Conservation (phyloP, 2,888 invertebrate species). For the Drosophila nigricruria region DNA sequence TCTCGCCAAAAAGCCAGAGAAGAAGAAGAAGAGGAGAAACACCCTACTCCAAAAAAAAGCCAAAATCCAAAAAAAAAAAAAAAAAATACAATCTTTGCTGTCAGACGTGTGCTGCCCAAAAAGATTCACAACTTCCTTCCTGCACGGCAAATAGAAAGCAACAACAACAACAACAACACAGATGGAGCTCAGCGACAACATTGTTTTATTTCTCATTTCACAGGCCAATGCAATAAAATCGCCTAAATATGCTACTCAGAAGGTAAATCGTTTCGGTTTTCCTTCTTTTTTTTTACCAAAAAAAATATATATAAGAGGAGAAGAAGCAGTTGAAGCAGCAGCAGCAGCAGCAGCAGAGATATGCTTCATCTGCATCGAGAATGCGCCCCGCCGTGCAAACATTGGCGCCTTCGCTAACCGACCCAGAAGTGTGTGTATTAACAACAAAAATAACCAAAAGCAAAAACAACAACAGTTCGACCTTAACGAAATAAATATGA, state of each 20-base stretch:
- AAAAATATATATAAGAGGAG: conserved; percentile 19
- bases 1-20: conserved; percentile 7
- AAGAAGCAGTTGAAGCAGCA: too few species aligned
- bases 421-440: conserved; percentile 1
- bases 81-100: conserved; percentile 53
- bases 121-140: conserved; percentile 77
- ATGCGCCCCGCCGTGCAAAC: conserved; percentile 81
- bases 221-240: conserved; percentile 72
- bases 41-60: conserved; percentile 18
- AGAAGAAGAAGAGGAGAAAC: conserved; percentile 12
- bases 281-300: background rate
- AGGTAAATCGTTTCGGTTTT: conserved; percentile 66
- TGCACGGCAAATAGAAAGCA: conserved; percentile 60
- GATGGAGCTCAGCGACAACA: conserved; percentile 66
- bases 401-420: conserved; percentile 79
- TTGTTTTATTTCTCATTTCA: conserved; percentile 78
- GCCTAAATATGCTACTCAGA: conserved; percentile 59
- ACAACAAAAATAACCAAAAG: background rate
- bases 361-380: conserved; percentile 66
- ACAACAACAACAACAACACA: conserved; percentile 15
- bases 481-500: conserved; percentile 10
- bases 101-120: conserved; percentile 54
- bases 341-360: conserved; percentile 23
- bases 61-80: background rate
- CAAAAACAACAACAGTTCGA: background rate